Evolutionary conservation across 2,888 invertebrate species (phyloP).

Genomic region (Platypus cylindrus): DNA sequence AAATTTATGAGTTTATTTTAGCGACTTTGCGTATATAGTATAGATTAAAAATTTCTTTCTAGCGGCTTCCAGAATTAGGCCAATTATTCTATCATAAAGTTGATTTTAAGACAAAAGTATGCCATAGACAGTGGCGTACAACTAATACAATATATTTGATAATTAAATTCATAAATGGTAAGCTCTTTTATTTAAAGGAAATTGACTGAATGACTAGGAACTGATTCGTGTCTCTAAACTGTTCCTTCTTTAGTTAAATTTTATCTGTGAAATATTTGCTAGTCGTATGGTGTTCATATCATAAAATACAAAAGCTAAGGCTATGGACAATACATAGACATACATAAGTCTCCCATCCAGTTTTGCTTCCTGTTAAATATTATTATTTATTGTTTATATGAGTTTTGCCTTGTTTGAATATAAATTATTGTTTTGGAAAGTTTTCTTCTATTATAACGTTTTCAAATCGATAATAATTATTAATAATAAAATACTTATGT

Average conservation of each 20-base stretch:
- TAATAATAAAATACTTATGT: too few species aligned
- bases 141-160: too few species aligned
- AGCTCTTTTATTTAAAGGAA: too few species aligned
- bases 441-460: conserved; percentile 16
- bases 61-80: conserved; percentile 8
- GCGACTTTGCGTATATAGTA: too few species aligned
- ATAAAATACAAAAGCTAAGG: too few species aligned
- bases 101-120: conserved; percentile 5
- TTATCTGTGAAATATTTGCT: too few species aligned
- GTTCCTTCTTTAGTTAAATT: too few species aligned
- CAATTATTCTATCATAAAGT: conserved; percentile 9
- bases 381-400: conserved; percentile 12
- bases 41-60: conserved; percentile 3
- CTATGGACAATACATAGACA: conserved; percentile 7
- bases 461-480: conserved; percentile 17
- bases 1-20: too few species aligned
- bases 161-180: too few species aligned
- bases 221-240: too few species aligned
- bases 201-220: too few species aligned
- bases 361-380: conserved; percentile 14
- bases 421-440: conserved; percentile 19
- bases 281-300: too few species aligned
- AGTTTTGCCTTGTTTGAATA: conserved; percentile 15
- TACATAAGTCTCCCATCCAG: conserved; percentile 13
- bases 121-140: conserved; percentile 6